Percentiles rank a stretch among this genome's conserved stretches.
Evolutionary conservation across 2,797 vertebrate species (phyloP).

Genomic region (Hafferia zeledoni): DNA sequence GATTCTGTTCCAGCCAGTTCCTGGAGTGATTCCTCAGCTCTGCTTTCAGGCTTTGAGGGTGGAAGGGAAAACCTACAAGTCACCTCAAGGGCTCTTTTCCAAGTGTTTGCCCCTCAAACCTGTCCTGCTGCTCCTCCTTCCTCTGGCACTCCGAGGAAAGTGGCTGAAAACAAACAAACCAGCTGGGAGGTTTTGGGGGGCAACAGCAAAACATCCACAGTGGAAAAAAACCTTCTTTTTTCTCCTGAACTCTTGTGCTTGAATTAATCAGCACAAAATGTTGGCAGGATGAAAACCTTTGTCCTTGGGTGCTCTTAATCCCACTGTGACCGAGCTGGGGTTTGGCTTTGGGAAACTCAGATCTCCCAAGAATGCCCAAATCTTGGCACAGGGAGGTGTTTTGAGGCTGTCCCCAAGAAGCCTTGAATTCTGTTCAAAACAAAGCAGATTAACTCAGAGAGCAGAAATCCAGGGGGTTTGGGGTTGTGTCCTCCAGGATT

Average conservation of each 20-base stretch:
- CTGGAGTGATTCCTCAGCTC: background rate
- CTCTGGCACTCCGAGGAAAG: background rate
- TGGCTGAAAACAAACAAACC: background rate
- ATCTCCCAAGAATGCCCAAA: background rate
- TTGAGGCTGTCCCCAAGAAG: background rate
- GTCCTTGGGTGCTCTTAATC: fast-evolving
- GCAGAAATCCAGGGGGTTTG: background rate
- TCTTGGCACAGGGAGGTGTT: background rate
- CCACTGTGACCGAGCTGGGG: background rate
- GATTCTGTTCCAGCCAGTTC: background rate
- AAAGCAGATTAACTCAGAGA: background rate
- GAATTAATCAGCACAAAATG: background rate
- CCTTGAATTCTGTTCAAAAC: background rate
- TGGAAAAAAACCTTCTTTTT: too few species aligned
- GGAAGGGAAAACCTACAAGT: background rate
- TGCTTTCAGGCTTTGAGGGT: background rate
- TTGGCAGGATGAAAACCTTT: background rate
- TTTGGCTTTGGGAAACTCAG: background rate
- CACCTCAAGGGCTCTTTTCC: background rate
- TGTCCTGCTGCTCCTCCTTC: background rate
- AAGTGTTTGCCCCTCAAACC: background rate
- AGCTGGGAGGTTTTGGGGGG: background rate
- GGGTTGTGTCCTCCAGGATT: background rate
- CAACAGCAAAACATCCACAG: background rate
- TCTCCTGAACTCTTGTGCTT: background rate